Evolutionary conservation across 2,797 vertebrate genomes (phyloP), one percentile per base, ranked within the genome.

Genomic region (Artibeus jamaicensis): DNA sequence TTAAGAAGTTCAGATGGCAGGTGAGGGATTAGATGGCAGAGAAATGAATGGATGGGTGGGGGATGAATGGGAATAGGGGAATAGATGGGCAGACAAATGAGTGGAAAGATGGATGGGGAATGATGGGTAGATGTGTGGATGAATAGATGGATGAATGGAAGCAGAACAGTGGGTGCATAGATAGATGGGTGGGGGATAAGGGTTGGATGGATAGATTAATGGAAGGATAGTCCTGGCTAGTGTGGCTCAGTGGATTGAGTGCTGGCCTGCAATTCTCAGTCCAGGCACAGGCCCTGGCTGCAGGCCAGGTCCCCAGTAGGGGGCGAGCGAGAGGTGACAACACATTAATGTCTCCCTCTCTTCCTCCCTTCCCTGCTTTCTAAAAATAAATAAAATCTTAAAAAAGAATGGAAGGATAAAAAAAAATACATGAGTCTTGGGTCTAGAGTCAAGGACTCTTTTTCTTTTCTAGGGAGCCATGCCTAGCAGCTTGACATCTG

Each of bases 401-500:
- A 29, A 29, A 29, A 53, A 76, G 67, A 34, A 37, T 29, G 32
- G 62, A 48, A 86, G 42, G 65, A 26, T 34, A 34, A 14, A 34
- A 18, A 44, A 78, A 55, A 24, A 42, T 24, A 53, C 4, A 34
- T 34, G 73, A 24, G 6, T 34, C 21, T n/a, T 48, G 46, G 62
- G 32, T 71, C 65, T 82, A 59, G 44, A 82, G 18, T 81, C 71
- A 9, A 14, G 53, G 37, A 19, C 50, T 77, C n/a, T 48, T 48
- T 5, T 15, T 88, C 19, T 96, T 71, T 92, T 86, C 46, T 29
- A 96, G 94, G 85, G 92, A 76, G 39, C 65, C 24, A 82, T 92
- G 71, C 90, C 87, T 29, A 62, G 24, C 74, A 81, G 29, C 37
- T 65, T 95, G 78, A 86, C 55, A 7, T 57, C 89, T 32, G 46